These are phyloP conservation scores for Caenorhabditis brenneri DNA, from an alignment of 1,140 invertebrate species.

Conservation along the genomic window DNA sequence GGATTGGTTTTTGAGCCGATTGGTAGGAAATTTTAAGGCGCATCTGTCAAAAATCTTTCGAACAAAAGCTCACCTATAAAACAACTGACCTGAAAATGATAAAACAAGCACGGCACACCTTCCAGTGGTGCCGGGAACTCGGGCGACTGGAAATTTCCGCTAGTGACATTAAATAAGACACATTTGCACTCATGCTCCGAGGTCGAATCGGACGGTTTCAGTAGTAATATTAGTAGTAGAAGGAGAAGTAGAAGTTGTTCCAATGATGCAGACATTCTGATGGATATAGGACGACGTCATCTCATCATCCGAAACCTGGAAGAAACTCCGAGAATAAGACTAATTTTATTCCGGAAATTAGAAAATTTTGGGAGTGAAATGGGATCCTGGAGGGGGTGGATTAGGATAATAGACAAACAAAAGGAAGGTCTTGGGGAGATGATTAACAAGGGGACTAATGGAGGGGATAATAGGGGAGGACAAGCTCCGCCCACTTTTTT, in stretches of 20 bases:
- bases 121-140: slow-evolving; percentile 44
- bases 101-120: slow-evolving; percentile 43
- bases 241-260: background rate
- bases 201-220: background rate
- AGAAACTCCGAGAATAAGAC: too few relatives aligned
- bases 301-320: slow-evolving; percentile 19
- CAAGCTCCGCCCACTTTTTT: background rate
- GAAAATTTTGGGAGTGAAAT: background rate
- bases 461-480: background rate
- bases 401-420: background rate
- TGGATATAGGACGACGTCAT: background rate
- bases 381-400: background rate
- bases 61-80: background rate
- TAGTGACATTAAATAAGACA: slow-evolving; percentile 46
- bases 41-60: background rate
- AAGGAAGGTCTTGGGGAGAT: too few relatives aligned
- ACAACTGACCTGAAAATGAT: slow-evolving; percentile 53
- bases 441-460: background rate
- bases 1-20: too few relatives aligned
- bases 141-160: slow-evolving; percentile 36
- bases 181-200: slow-evolving; percentile 35
- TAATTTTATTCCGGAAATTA: slow-evolving; percentile 10
- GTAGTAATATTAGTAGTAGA: background rate
- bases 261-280: slow-evolving; percentile 23
- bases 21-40: too few relatives aligned